Evolutionary conservation across 2,888 invertebrate species (phyloP).

Genomic region (Mythimna vitellina): DNA sequence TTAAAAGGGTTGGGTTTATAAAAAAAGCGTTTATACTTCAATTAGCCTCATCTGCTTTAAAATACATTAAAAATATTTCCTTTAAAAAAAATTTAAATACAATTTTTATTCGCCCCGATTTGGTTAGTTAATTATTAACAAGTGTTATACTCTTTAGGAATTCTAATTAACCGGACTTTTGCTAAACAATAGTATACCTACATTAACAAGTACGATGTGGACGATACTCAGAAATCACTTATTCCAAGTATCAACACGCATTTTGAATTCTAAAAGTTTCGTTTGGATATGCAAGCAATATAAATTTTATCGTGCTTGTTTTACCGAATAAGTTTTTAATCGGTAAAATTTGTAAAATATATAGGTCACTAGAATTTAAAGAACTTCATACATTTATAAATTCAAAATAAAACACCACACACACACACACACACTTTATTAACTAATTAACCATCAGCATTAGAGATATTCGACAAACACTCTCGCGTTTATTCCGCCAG

Average conservation of each 20-base stretch:
- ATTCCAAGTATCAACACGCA: slow-evolving; percentile 29
- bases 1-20: too few species aligned
- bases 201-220: slow-evolving; percentile 22
- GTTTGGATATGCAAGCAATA: neutral
- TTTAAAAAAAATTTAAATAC: neutral
- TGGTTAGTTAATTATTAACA: neutral
- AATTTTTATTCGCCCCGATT: neutral
- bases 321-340: too few species aligned
- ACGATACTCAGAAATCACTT: slow-evolving; percentile 30
- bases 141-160: slow-evolving; percentile 17
- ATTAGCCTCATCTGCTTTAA: too few species aligned
- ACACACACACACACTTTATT: too few species aligned
- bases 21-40: too few species aligned
- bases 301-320: neutral
- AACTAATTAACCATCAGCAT: too few species aligned
- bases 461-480: too few species aligned
- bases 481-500: too few species aligned
- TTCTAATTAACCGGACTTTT: slow-evolving; percentile 11
- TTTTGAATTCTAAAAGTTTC: slow-evolving; percentile 21
- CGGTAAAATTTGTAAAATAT: neutral
- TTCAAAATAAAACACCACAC: too few species aligned
- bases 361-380: neutral
- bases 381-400: too few species aligned
- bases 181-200: slow-evolving; percentile 30
- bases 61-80: too few species aligned